Conservation (phyloP, 2,113 vertebrate genomes). For the Zootoca vivipara region DNA sequence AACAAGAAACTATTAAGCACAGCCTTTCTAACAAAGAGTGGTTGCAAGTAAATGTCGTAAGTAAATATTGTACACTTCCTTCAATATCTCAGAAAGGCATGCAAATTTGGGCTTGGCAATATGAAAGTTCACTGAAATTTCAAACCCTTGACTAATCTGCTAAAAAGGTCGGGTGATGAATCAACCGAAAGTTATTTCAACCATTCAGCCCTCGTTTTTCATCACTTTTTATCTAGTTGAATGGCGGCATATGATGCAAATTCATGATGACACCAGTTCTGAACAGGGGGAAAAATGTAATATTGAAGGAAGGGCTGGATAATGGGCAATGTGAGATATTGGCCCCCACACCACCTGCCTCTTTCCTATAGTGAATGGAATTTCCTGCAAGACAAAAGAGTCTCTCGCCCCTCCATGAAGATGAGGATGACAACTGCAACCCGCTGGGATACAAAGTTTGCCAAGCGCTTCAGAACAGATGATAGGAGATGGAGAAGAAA, state of each 20-base stretch:
- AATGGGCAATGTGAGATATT: not conserved
- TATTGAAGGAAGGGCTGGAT: not conserved
- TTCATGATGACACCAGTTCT: not conserved
- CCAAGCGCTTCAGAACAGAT: not conserved
- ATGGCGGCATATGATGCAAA: not conserved
- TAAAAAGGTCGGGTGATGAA: not conserved
- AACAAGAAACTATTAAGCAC: not conserved
- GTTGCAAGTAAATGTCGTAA: not conserved
- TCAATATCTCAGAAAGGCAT: not conserved
- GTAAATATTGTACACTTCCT: not conserved
- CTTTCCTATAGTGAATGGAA: not conserved
- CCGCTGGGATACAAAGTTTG: not conserved
- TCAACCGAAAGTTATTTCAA: not conserved
- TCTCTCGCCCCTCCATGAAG: not conserved
- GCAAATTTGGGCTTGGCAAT: not conserved
- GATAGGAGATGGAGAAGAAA: not conserved
- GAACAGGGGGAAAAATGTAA: not conserved
- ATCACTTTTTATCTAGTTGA: not conserved
- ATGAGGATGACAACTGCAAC: not conserved
- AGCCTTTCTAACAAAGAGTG: not conserved
- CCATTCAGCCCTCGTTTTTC: not conserved
- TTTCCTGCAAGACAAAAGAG: not conserved
- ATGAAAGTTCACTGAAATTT: not conserved
- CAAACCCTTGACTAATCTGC: not conserved
- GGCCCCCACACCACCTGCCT: not conserved